Conservation (phyloP, 2,888 invertebrate genomes). For the Polydrusus cervinus region DNA sequence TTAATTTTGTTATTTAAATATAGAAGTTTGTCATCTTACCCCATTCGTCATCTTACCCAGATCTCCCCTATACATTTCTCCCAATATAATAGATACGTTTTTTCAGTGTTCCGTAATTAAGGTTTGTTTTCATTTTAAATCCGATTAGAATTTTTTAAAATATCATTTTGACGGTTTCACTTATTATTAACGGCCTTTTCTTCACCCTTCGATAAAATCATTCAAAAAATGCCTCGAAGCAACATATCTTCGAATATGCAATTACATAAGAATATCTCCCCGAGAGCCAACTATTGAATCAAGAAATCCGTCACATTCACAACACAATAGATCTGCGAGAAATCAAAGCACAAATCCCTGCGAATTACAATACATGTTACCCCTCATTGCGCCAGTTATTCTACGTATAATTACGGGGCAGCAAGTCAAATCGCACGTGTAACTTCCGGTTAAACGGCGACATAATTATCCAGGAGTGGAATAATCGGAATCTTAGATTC, state of each 20-base stretch:
- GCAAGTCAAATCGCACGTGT: slow-evolving; percentile 65
- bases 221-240: slow-evolving; percentile 11
- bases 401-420: slow-evolving; percentile 61
- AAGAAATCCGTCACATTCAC: slow-evolving; percentile 49
- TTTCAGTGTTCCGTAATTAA: no score
- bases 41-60: no score
- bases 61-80: no score
- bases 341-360: slow-evolving; percentile 38
- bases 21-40: no score
- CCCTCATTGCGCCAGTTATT: slow-evolving; percentile 60
- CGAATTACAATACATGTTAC: slow-evolving; percentile 63
- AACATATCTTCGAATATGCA: slow-evolving; percentile 57
- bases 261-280: slow-evolving; percentile 63
- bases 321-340: slow-evolving; percentile 50
- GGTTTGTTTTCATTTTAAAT: no score
- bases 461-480: slow-evolving; percentile 61
- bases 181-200: slow-evolving; percentile 5
- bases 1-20: no score
- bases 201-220: slow-evolving; percentile 3
- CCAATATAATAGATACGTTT: no score
- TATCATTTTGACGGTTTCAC: no score
- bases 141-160: no score
- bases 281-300: slow-evolving; percentile 61
- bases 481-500: slow-evolving; percentile 65
- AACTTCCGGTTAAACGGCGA: slow-evolving; percentile 66